Evolutionary conservation across 2,797 vertebrate genomes (phyloP).

Genomic region (Chaenodraco wilsoni): DNA sequence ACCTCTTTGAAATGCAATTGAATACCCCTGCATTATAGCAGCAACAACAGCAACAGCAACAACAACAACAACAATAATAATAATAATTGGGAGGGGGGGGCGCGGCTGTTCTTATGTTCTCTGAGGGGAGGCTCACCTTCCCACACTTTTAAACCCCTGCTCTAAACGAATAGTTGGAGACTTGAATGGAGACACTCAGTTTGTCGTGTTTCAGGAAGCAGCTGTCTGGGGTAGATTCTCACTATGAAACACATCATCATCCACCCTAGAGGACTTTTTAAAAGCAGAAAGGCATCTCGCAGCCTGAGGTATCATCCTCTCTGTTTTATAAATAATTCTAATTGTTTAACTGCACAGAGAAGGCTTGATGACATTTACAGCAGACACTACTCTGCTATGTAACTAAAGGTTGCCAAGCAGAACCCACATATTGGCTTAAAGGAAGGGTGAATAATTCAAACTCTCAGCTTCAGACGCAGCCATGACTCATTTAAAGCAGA

Average conservation of each 20-base stretch:
- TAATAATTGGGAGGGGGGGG: too few relatives aligned
- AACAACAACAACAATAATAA: too few relatives aligned
- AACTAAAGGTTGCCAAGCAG: slow-evolving; percentile 31
- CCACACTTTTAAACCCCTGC: too few relatives aligned
- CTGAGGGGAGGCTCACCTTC: too few relatives aligned
- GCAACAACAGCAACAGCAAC: too few relatives aligned
- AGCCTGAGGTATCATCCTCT: slow-evolving; percentile 11
- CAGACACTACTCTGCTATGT: slow-evolving; percentile 28
- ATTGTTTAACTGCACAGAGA: slow-evolving; percentile 26
- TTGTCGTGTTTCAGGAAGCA: slow-evolving; percentile 10
- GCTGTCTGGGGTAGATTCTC: slow-evolving; percentile 2
- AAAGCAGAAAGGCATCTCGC: slow-evolving; percentile 9
- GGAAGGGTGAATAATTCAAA: slow-evolving; percentile 16
- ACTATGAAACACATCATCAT: neutral
- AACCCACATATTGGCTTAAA: slow-evolving; percentile 25
- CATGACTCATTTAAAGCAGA: slow-evolving; percentile 11
- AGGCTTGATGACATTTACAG: slow-evolving; percentile 36
- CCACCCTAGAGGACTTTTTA: slow-evolving; percentile 8
- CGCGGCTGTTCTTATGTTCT: too few relatives aligned
- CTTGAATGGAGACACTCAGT: slow-evolving; percentile 1
- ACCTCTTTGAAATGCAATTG: too few relatives aligned
- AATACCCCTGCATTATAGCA: too few relatives aligned
- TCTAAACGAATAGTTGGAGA: slow-evolving; percentile 1
- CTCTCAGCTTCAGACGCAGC: slow-evolving; percentile 19
- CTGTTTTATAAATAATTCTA: slow-evolving; percentile 34